phyloP scores from a whole-genome alignment of 2,797 vertebrate species.

The Melanogrammus aeglefinus region DNA sequence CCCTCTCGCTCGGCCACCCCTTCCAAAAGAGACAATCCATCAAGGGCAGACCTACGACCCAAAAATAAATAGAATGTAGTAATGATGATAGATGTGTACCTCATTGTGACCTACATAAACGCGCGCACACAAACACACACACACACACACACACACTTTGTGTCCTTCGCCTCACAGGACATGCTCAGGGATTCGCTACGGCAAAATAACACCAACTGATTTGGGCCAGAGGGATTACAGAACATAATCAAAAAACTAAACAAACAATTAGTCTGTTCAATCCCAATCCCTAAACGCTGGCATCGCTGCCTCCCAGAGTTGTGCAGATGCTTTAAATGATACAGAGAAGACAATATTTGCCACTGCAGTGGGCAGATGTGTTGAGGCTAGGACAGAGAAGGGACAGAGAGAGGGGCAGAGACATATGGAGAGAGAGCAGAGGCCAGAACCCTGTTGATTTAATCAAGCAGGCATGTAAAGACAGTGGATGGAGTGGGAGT shows the following conservation, averaged over 20 bases:
- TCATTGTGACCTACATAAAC: constrained; percentile 11
- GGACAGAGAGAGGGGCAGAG: neutral
- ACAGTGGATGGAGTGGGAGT: constrained; percentile 27
- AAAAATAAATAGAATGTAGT: constrained; percentile 41
- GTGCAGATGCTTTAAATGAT: neutral
- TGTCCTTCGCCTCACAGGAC: neutral
- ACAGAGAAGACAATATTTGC: neutral
- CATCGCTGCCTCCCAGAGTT: constrained; percentile 8
- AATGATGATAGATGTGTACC: neutral
- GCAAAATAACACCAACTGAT: constrained; percentile 55
- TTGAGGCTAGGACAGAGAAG: neutral
- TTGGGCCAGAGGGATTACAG: constrained; percentile 47
- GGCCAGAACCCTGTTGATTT: constrained; percentile 29
- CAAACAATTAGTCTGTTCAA: constrained; percentile 53
- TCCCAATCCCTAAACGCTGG: constrained; percentile 22
- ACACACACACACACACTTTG: constrained; percentile 12
- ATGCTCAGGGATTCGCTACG: constrained; percentile 48
- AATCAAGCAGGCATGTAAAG: constrained; percentile 54
- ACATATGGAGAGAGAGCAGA: neutral
- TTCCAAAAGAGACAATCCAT: constrained; percentile 42
- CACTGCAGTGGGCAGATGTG: neutral
- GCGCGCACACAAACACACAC: neutral
- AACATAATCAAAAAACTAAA: constrained; percentile 48
- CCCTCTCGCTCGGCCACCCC: neutral
- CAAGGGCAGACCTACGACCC: constrained; percentile 32